phyloP scores from a whole-genome alignment of 2,113 vertebrate species.

The Carassius carassius region DNA sequence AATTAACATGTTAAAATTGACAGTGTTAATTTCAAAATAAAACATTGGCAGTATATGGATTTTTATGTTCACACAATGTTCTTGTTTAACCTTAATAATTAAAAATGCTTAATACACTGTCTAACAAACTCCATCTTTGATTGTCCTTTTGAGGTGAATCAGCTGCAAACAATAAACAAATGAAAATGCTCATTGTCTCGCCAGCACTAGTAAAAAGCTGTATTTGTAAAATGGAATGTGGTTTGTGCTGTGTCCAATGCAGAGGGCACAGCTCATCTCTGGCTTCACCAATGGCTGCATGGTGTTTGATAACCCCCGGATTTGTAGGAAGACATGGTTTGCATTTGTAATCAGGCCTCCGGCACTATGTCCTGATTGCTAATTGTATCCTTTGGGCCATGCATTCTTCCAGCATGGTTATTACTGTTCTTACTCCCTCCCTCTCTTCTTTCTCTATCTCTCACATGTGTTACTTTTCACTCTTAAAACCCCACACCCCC shows the following conservation, averaged over 20 bases:
- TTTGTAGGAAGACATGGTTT: slow-evolving; percentile 50
- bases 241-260: slow-evolving; percentile 36
- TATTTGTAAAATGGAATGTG: slow-evolving; percentile 43
- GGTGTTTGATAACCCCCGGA: slow-evolving; percentile 50
- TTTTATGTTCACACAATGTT: not conserved
- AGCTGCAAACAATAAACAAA: slow-evolving; percentile 6
- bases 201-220: not conserved
- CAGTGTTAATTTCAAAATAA: not conserved
- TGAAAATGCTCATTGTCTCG: not conserved
- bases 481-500: slow-evolving; percentile 13
- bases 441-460: not conserved
- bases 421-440: slow-evolving; percentile 39
- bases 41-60: not conserved
- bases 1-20: not conserved
- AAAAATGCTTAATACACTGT: not conserved
- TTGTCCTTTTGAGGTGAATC: slow-evolving; percentile 1
- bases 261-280: slow-evolving; percentile 40
- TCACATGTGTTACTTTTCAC: slow-evolving; percentile 4
- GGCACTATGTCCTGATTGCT: slow-evolving; percentile 55
- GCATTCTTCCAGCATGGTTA: slow-evolving; percentile 54
- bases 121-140: slow-evolving; percentile 19
- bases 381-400: slow-evolving; percentile 58
- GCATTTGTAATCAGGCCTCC: slow-evolving; percentile 53
- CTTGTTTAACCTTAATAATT: not conserved
- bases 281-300: slow-evolving; percentile 37